Evolutionary conservation across 37 sponge, comb jelly and placozoan genomes (phyloP), one percentile per base, ranked within the genome.

Genomic region (Axinella damicornis): DNA sequence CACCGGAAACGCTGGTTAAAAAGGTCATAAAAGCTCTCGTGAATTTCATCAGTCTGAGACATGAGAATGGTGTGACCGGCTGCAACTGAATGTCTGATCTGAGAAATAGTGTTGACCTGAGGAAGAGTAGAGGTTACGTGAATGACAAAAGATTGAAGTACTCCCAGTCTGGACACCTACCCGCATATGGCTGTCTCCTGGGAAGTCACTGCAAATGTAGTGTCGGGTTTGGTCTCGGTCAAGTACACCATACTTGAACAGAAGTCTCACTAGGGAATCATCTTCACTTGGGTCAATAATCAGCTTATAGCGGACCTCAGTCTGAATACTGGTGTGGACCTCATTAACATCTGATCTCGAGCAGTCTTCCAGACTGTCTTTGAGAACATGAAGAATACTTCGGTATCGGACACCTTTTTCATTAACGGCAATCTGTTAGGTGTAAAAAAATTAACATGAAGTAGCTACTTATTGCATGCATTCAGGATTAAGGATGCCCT

Each of bases 1-100:
- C 73, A 13, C 17, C 69, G 32, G 32, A 89, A 89, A 36, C 65
- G 53, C 55, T 83, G 89, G 35, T 89, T 89, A 69, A 89, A 83
- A 5, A 89, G 64, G 64, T 89, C 89, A 81, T 93, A 93, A 82
- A 93, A 93, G 63, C 89, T 78, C 68, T 92, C 91, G 35, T 86
- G 79, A 61, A 91, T 91, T n/a, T 78, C 85, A 41, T 91, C 92
- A 27, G 87, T 82, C 54, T 93, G 89, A 77, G 60, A 62, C 77
- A 93, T 74, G 21, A 93, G 19, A 32, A 89, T 87, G 22, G 89
- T 93, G 55, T 73, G 71, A 6, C 93, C 93, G 17, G 81, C 56
- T 46, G 61, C 28, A n/a, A 83, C 93, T 46, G 89, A 87, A 75
- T 92, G 88, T 27, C 68, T 52, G 31, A 92, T 92, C 20, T 86